These are phyloP conservation scores for Falco columbarius DNA, from an alignment of 2,797 vertebrate species.

Conservation along the genomic window DNA sequence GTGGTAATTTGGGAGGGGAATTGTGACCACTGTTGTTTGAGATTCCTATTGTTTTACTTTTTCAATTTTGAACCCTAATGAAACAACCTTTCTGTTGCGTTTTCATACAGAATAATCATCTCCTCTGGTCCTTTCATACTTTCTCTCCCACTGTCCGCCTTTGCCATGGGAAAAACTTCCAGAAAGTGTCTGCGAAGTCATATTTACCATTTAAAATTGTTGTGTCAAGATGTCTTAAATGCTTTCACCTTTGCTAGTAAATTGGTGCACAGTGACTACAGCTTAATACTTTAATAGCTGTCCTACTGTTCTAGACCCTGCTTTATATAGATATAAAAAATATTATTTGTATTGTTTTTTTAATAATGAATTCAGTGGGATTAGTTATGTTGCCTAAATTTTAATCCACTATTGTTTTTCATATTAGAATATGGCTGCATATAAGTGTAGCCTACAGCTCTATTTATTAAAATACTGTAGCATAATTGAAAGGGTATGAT, in stretches of 20 bases:
- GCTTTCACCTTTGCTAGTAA: background rate
- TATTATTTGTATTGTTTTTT: background rate
- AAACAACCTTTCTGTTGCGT: background rate
- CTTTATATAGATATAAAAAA: background rate
- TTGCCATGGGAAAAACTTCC: background rate
- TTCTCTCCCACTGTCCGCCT: background rate
- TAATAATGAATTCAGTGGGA: background rate
- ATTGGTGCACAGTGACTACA: background rate
- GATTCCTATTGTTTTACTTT: background rate
- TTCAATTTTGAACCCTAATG: background rate
- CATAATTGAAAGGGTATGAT: background rate
- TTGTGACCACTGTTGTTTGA: background rate
- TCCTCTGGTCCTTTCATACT: background rate
- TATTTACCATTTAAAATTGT: background rate
- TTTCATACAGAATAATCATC: background rate
- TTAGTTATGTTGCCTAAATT: background rate
- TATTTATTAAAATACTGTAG: background rate
- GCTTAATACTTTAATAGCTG: background rate
- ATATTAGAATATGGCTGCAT: background rate
- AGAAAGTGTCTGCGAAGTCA: background rate
- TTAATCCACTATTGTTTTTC: background rate
- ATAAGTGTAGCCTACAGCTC: background rate
- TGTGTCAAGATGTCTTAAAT: background rate
- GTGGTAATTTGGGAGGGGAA: background rate
- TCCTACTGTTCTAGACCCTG: background rate